Percentiles rank a stretch among this genome's conserved stretches.
Evolutionary conservation across 2,113 vertebrate species (phyloP).

Genomic region (Tamias sibiricus): DNA sequence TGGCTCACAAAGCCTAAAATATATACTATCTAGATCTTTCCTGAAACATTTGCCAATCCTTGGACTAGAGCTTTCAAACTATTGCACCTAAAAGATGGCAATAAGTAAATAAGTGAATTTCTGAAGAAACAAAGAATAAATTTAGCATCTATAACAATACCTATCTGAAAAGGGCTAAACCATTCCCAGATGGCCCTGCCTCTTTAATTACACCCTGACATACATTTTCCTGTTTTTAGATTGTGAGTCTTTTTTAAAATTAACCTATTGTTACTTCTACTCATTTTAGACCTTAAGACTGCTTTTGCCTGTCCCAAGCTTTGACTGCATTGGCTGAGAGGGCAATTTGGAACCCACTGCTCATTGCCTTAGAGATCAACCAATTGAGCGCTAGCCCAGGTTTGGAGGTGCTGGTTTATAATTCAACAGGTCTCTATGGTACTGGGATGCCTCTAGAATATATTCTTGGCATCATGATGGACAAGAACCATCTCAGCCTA

Average conservation of each 20-base stretch:
- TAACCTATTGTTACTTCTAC: constrained; percentile 47
- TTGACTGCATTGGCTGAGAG: not conserved
- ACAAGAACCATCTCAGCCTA: constrained; percentile 14
- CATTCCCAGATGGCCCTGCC: constrained; percentile 34
- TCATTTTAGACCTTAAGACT: not conserved
- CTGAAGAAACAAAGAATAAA: constrained; percentile 64
- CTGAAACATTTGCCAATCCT: constrained; percentile 32
- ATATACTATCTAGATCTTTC: not conserved
- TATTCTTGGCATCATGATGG: not conserved
- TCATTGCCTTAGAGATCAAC: constrained; percentile 12
- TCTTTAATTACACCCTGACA: constrained; percentile 63
- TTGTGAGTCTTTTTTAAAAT: constrained; percentile 43
- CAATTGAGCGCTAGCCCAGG: not conserved
- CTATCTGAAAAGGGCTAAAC: constrained; percentile 38
- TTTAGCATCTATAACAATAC: constrained; percentile 60
- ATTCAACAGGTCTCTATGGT: not conserved
- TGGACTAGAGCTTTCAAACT: constrained; percentile 7
- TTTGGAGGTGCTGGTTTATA: constrained; percentile 10
- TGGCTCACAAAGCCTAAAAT: constrained; percentile 1
- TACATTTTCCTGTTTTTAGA: constrained; percentile 51
- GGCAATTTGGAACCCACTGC: constrained; percentile 2
- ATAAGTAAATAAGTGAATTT: constrained; percentile 44
- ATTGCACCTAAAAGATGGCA: constrained; percentile 20
- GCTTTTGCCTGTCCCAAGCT: not conserved
- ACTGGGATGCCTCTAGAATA: not conserved